These are phyloP conservation scores for Stegodyphus mimosarum DNA, from an alignment of 1,140 invertebrate genomes.

Conservation along the genomic window DNA sequence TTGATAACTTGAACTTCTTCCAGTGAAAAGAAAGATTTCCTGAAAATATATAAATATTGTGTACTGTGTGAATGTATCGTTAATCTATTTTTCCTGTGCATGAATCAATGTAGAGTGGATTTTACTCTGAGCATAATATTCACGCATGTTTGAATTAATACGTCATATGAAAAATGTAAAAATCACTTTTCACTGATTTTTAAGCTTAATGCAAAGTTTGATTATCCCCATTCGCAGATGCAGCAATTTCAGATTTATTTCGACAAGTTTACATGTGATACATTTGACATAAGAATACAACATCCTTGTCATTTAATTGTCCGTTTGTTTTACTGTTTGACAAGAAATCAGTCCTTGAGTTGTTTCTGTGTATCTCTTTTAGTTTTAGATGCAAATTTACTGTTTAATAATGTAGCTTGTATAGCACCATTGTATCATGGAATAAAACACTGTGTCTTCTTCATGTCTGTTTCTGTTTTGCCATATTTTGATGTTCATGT, in stretches of 20 bases:
- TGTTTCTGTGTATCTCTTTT: slow-evolving; percentile 2
- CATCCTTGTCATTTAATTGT: background rate
- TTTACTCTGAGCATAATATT: background rate
- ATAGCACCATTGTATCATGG: slow-evolving; percentile 24
- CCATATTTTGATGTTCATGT: slow-evolving; percentile 16
- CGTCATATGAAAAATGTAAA: background rate
- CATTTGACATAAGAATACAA: background rate
- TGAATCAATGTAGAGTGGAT: background rate
- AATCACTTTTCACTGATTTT: background rate
- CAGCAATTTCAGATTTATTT: background rate
- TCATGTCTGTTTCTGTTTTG: slow-evolving; percentile 30
- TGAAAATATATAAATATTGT: background rate
- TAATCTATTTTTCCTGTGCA: background rate
- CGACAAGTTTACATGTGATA: slow-evolving; percentile 1
- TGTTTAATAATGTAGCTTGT: slow-evolving; percentile 32
- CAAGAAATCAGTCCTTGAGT: background rate
- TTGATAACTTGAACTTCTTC: background rate
- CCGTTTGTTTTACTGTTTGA: background rate
- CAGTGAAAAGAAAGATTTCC: background rate
- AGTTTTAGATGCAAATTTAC: slow-evolving; percentile 11
- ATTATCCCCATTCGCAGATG: background rate
- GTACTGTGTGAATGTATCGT: background rate
- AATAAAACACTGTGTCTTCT: slow-evolving; percentile 35
- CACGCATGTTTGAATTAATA: background rate
- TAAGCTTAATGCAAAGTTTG: background rate